These are phyloP conservation scores for Xenopus laevis DNA, from an alignment of 2,113 vertebrate genomes.

Conservation along the genomic window DNA sequence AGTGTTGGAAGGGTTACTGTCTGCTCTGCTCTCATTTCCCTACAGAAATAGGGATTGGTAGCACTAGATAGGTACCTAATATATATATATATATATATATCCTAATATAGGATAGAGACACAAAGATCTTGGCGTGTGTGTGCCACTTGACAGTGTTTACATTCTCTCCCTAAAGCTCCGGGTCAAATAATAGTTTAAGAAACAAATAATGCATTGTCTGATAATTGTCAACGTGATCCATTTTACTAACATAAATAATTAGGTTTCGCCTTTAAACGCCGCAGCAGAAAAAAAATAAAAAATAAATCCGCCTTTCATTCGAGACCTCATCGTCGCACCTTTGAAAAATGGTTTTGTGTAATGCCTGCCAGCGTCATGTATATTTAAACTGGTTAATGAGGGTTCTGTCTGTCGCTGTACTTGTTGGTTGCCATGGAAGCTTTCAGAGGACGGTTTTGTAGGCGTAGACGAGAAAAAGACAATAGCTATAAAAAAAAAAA, in stretches of 20 bases:
- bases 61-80: too few species aligned
- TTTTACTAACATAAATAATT: conserved; percentile 10
- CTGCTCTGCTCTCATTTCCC: too few species aligned
- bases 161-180: background rate
- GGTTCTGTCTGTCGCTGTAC: conserved; percentile 48
- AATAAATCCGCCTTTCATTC: conserved; percentile 2
- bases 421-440: conserved; percentile 69
- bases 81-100: too few species aligned
- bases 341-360: conserved; percentile 40
- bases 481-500: conserved; percentile 45
- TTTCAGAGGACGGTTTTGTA: conserved; percentile 49
- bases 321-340: conserved; percentile 25
- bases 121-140: too few species aligned
- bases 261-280: conserved; percentile 27
- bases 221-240: conserved; percentile 8
- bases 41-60: too few species aligned
- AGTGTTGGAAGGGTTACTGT: too few species aligned
- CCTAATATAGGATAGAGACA: too few species aligned
- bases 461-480: conserved; percentile 57
- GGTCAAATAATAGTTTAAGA: conserved; percentile 37
- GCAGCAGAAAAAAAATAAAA: background rate
- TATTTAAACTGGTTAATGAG: conserved; percentile 55
- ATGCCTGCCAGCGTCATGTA: conserved; percentile 44
- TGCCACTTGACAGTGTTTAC: background rate
- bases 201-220: conserved; percentile 19